phyloP scores from a whole-genome alignment of 2,888 invertebrate genomes.

The Troides helena region DNA sequence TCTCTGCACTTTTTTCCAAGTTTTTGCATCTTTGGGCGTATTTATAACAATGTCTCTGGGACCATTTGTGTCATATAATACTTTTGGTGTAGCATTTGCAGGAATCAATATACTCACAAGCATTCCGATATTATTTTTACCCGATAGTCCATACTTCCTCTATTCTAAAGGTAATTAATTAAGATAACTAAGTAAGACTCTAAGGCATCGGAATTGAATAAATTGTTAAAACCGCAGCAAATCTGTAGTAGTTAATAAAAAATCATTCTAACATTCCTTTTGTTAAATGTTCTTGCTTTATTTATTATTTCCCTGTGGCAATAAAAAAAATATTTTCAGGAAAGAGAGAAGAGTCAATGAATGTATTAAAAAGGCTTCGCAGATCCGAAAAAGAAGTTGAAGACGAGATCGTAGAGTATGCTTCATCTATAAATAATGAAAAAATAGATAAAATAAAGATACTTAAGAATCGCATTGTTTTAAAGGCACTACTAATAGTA shows the following conservation, averaged over 20 bases:
- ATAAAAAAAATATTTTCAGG: constrained; percentile 37
- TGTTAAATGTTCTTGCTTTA: background rate
- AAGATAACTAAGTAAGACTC: constrained; percentile 21
- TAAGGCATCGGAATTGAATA: background rate
- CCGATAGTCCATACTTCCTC: background rate
- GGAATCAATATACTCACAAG: background rate
- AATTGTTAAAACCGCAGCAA: background rate
- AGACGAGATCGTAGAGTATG: constrained; percentile 52
- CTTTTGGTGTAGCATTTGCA: background rate
- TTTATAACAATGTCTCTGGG: background rate
- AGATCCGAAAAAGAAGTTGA: constrained; percentile 47
- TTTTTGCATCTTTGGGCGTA: background rate
- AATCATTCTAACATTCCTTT: no score
- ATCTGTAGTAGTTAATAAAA: background rate
- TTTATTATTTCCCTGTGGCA: background rate
- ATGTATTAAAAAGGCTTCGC: constrained; percentile 46
- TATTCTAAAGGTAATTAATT: constrained; percentile 16
- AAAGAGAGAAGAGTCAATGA: constrained; percentile 43
- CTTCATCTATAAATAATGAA: constrained; percentile 29
- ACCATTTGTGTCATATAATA: background rate
- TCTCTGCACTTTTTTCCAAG: background rate
- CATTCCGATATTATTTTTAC: background rate
- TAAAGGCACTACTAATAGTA: constrained; percentile 39
- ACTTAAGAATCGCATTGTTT: constrained; percentile 37
- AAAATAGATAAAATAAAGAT: constrained; percentile 32